Conservation (phyloP, 2,113 vertebrate species). For the Sinocyclocheilus anophthalmus region DNA sequence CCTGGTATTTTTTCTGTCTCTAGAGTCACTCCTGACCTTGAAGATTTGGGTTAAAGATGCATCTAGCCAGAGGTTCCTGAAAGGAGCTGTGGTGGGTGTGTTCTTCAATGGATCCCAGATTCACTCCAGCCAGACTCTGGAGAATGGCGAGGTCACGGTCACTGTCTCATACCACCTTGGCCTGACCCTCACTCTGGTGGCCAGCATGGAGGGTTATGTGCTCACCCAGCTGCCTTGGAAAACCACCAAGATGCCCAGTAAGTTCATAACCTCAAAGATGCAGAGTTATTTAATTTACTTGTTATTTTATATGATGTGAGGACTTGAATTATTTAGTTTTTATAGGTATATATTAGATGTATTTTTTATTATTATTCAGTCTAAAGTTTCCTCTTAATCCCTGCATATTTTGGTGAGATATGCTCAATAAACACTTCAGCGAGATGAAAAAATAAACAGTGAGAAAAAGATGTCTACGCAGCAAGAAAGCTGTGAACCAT, state of each 20-base stretch:
- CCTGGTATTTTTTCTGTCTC: slow-evolving; percentile 10
- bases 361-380: not conserved
- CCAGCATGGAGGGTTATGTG: slow-evolving; percentile 86
- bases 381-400: not conserved
- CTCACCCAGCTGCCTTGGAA: slow-evolving; percentile 87
- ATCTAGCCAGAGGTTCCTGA: slow-evolving; percentile 84
- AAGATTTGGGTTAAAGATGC: slow-evolving; percentile 90
- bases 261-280: slow-evolving; percentile 51
- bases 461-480: not conserved
- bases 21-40: slow-evolving; percentile 82
- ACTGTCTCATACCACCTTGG: slow-evolving; percentile 80
- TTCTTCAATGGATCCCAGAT: slow-evolving; percentile 86
- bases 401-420: not conserved
- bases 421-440: not conserved
- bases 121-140: slow-evolving; percentile 77
- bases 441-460: not conserved
- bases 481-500: not conserved
- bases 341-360: too few species aligned
- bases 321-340: not conserved
- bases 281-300: not conserved
- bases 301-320: not conserved
- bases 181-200: slow-evolving; percentile 83
- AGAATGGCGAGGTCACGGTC: slow-evolving; percentile 82
- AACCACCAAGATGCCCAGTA: slow-evolving; percentile 88
- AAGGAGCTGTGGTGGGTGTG: slow-evolving; percentile 81